Evolutionary conservation across 1,140 invertebrate species (phyloP), one percentile per base, ranked within the genome.

Genomic region (Akabosia matsudoensis): DNA sequence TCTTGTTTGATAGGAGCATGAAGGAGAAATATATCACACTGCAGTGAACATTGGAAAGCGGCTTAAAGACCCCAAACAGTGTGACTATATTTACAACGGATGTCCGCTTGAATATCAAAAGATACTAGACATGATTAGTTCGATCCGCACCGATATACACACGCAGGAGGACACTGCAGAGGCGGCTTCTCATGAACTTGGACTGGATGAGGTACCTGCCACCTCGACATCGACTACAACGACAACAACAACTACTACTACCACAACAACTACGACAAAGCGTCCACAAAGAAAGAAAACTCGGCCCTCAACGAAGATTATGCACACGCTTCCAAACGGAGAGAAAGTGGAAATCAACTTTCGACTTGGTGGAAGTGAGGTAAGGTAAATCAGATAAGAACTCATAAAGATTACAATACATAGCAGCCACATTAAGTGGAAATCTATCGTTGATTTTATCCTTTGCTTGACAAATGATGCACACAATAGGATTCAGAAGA

Each of bases 1-100:
- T 33, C 14, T 30, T 34, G 14, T 70, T 28, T 70, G n/a, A 28
- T 45, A 72, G 70, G 70, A 72, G n/a, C 33, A 72, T 45, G 70
- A 72, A 3, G 22, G 22, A 22, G 37, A 72, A 10, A 51, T 72
- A 10, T 72, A 72, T 28, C 37, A 34, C 14, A 77, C 76, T 26
- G 76, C 76, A 2, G 72, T 77, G 1, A 54, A 77, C n/a, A 77
- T 77, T 24, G 76, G 76, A 7, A 77, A 74, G 34, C 61, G 54
- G 26, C 22, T 74, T 22, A 61, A 73, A 24, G 31, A 52, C 33
- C 54, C 76, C 13, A 61, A 72, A 0, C 71, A 77, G 16, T 77
- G 76, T 33, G 71, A 77, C 37, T 73, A 73, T 16, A 54, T 77
- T 14, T 77, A 73, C 45, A 74, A 52, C 33, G 76, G 70, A 4